phyloP scores from a whole-genome alignment of 2,113 vertebrate species.

The Rousettus leschenaultii region DNA sequence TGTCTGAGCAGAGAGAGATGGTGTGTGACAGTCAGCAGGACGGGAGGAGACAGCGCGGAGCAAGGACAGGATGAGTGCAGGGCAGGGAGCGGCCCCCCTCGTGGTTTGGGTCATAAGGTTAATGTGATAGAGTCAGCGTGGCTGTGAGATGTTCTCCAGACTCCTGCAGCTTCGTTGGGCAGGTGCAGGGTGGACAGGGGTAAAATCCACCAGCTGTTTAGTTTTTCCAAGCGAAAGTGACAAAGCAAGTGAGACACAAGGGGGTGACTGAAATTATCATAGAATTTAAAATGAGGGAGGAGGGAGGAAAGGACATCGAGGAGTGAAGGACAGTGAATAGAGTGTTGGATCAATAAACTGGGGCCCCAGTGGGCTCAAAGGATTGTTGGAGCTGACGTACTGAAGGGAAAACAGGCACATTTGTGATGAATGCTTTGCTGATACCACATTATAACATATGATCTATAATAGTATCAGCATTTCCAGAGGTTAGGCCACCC shows the following conservation, averaged over 20 bases:
- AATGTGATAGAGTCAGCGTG: no score
- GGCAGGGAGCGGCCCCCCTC: no score
- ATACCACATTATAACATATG: no score
- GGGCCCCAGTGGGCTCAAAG: neutral
- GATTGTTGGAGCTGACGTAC: neutral
- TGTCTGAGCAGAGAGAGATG: no score
- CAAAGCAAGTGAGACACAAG: neutral
- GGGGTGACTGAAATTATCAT: no score
- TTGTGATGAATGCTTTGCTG: neutral
- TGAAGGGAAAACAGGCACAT: neutral
- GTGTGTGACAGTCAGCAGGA: no score
- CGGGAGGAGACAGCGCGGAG: no score
- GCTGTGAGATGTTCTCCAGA: neutral
- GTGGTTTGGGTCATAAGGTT: no score
- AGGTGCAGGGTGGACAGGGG: neutral
- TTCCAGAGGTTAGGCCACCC: no score
- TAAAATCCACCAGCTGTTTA: no score
- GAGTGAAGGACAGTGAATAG: neutral
- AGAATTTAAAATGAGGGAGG: neutral
- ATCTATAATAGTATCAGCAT: neutral
- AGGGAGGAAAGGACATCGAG: neutral
- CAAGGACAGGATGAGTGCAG: no score
- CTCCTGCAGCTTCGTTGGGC: neutral
- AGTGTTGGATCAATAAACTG: neutral
- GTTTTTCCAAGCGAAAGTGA: neutral